Evolutionary conservation across 2,797 vertebrate genomes (phyloP), one percentile per base, ranked within the genome.

Genomic region (Capromys pilorides): DNA sequence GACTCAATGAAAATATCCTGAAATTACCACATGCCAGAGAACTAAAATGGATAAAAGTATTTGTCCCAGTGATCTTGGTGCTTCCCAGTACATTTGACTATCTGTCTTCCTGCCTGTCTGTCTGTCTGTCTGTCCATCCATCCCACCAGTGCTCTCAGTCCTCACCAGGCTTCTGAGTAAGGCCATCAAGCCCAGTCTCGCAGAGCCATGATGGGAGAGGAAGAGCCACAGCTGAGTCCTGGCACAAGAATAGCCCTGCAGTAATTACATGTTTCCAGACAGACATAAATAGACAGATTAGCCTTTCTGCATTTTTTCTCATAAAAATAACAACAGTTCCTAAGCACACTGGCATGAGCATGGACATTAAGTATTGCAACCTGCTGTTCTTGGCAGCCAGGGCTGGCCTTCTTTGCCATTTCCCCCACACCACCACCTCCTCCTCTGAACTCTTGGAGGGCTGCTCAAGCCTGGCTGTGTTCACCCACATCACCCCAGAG

Each of bases 251-350:
- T 97, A 97, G 97, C 96, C 95, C 97, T 98, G 98, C 57, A 59
- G 97, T 97, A 98, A 97, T 98, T 98, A 97, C 96, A 98, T 93
- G 97, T 98, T 98, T 98, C 97, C 98, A 98, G 98, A 98, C 98
- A 98, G 98, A 98, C 98, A 98, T 98, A 98, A 98, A 98, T 98
- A 98, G 97, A 98, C 97, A 98, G 98, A 97, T 97, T 98, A 98
- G 98, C 97, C 97, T 98, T 98, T 98, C 98, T 98, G 98, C 98
- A 98, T 98, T 98, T 98, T 98, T 98, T 98, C 98, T 98, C 97
- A 98, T 98, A 98, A 98, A 98, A 98, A 98, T 98, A 98, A 98
- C 98, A 98, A 98, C 98, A 98, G 98, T 97, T 98, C 97, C 96
- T 97, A 97, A 98, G 97, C 26, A 0, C 95, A 94, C 98, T 98